Base-by-base conservation (phyloP, 2,888 invertebrate genomes). In the Tinea trinotella region DNA sequence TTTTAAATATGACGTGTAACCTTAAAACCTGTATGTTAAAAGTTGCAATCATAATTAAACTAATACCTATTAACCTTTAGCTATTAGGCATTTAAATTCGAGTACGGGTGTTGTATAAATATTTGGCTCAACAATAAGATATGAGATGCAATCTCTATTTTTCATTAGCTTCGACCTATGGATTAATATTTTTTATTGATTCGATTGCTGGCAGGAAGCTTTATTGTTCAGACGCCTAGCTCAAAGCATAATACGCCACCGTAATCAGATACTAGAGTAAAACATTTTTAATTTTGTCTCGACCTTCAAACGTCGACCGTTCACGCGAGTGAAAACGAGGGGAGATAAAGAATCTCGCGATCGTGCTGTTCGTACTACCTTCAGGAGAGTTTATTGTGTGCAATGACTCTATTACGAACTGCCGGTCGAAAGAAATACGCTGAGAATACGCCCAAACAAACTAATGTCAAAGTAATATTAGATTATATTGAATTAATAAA, bases 251-350 rank as follows among this genome's bases (percentile, higher is more conserved):
- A 79, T 76, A 80, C 75, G 67, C 67, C 68, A 63, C 70, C 61
- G 30, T 44, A 40, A 40, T 53, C 44, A 40, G 36, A 40, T 53
- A 53, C 70, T 74, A 76, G n/a, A 46, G 24, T 50, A 50, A 74
- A 78, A 72, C 76, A 82, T 83, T 83, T 84, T 83, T 83, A 82
- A 81, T 84, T 84, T 81, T 74, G 71, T 68, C 55, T 59, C 71
- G 83, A 80, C 83, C 83, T 84, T 83, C 81, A 72, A 62, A 62
- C 65, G 79, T 76, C 74, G 73, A 68, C 74, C 79, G 70, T 76
- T 81, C 80, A 75, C 79, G 74, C 74, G 13, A 72, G 78, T 74
- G 83, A 82, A 83, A 84, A 83, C 71, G 80, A 79, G 74, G 75
- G 74, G 73, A 71, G 82, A 81, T 81, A 76, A 74, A 73, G 75